These are phyloP conservation scores for Cotesia typhae DNA, from an alignment of 1,140 invertebrate genomes.

Conservation along the genomic window DNA sequence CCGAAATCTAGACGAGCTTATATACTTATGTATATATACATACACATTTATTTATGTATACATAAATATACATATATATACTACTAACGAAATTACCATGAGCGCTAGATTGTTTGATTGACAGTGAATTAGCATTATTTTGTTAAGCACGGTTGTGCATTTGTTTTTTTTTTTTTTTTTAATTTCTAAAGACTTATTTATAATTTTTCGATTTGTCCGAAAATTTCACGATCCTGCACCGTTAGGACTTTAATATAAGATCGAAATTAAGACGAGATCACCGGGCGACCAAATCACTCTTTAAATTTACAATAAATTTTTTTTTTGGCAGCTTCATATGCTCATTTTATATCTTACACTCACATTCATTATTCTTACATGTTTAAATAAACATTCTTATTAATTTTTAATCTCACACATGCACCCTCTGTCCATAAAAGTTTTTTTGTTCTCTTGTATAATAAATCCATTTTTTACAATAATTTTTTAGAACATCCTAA, in stretches of 20 bases:
- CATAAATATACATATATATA: conserved; percentile 22
- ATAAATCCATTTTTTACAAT: conserved; percentile 58
- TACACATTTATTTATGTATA: no score
- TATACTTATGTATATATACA: conserved; percentile 17
- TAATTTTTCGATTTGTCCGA: conserved; percentile 20
- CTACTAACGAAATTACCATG: conserved; percentile 55
- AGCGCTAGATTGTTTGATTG: conserved; percentile 52
- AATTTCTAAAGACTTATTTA: conserved; percentile 25
- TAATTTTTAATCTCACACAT: conserved; percentile 24
- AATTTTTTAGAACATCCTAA: conserved; percentile 58
- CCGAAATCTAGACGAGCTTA: conserved; percentile 63
- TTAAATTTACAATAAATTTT: conserved; percentile 56
- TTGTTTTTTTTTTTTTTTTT: conserved; percentile 25
- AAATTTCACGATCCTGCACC: conserved; percentile 43
- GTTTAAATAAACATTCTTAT: conserved; percentile 27
- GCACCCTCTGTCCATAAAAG: conserved; percentile 40
- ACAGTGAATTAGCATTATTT: conserved; percentile 31
- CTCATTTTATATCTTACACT: conserved; percentile 24
- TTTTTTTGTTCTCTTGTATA: conserved; percentile 51
- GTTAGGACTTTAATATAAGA: conserved; percentile 45
- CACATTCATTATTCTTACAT: conserved; percentile 27
- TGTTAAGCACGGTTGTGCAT: conserved; percentile 1
- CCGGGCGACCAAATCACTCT: conserved; percentile 52
- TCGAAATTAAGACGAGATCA: conserved; percentile 53
- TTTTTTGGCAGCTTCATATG: conserved; percentile 38